These are phyloP conservation scores for Ailurus styani DNA, from an alignment of 2,113 vertebrate genomes.

Conservation along the genomic window DNA sequence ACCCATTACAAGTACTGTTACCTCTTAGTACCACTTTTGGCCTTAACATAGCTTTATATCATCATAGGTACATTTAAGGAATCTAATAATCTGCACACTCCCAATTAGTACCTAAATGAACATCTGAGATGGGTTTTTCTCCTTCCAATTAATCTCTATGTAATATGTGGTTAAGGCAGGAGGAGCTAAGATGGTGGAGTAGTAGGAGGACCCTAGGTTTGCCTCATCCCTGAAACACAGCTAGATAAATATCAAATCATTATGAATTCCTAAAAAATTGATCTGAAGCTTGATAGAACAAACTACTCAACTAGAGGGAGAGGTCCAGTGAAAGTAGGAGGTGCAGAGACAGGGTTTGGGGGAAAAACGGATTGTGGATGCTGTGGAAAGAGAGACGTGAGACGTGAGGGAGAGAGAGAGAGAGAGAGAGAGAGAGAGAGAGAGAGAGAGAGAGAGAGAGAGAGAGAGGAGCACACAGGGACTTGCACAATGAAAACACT, in stretches of 20 bases:
- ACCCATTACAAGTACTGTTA: background rate
- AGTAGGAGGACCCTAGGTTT: background rate
- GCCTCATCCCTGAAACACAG: background rate
- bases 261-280: background rate
- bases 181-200: background rate
- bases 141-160: background rate
- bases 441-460: background rate
- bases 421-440: background rate
- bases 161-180: background rate
- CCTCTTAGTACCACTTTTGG: background rate
- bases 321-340: background rate
- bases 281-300: background rate
- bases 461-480: background rate
- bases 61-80: background rate
- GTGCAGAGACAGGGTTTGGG: background rate
- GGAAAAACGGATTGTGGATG: accelerated
- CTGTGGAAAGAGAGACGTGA: too few relatives aligned
- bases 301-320: background rate
- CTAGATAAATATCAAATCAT: background rate
- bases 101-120: background rate
- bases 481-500: background rate
- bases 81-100: background rate
- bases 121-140: background rate
- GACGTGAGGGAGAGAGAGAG: background rate
- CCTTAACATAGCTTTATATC: background rate